phyloP scores from a whole-genome alignment of 2,113 vertebrate genomes.

The Hyperopisus bebe region DNA sequence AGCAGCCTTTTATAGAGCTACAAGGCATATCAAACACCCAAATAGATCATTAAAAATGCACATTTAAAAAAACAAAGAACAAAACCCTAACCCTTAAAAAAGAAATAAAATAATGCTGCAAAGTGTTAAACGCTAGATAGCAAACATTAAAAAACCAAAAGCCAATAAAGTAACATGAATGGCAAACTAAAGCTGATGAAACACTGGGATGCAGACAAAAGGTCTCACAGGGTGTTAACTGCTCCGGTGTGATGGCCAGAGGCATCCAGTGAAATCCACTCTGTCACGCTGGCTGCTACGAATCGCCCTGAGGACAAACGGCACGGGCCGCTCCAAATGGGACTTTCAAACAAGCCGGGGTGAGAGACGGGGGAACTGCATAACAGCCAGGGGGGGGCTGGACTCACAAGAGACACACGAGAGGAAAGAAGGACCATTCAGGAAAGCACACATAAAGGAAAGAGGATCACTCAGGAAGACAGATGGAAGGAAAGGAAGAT shows the following conservation, averaged over 20 bases:
- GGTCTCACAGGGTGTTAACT: not conserved
- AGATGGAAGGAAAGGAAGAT: not conserved
- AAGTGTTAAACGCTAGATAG: not conserved
- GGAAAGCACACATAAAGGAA: not conserved
- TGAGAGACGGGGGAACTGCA: not conserved
- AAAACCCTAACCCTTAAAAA: not conserved
- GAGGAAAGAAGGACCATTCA: not conserved
- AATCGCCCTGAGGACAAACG: not conserved
- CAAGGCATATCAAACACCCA: not conserved
- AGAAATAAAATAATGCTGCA: not conserved
- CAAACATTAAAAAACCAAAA: not conserved
- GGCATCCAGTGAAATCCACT: conserved; percentile 3
- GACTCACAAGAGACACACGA: not conserved
- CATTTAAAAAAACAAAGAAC: not conserved
- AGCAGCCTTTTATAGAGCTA: not conserved
- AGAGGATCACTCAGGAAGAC: not conserved
- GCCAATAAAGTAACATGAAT: not conserved
- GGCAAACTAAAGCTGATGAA: not conserved
- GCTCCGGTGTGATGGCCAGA: not conserved
- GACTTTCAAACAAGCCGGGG: not conserved
- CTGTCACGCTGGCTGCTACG: conserved; percentile 3
- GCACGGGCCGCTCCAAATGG: not conserved
- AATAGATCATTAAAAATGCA: not conserved
- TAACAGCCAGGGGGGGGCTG: not conserved
- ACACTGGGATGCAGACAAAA: not conserved